Percentiles rank a stretch among this genome's conserved stretches.
Evolutionary conservation across 2,113 vertebrate species (phyloP).

Genomic region (Hystrix cristata): DNA sequence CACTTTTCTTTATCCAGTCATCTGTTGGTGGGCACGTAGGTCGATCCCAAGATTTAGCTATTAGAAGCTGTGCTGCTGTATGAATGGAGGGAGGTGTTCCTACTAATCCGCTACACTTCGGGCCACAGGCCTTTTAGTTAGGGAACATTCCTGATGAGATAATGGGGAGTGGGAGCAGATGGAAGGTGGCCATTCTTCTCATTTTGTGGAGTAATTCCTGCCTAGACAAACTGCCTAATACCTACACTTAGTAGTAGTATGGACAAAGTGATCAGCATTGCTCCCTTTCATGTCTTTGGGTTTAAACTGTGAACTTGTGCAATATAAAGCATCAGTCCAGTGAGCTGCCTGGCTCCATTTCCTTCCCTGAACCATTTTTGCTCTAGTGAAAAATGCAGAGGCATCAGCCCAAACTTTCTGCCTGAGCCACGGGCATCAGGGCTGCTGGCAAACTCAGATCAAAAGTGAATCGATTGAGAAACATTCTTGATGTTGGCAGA

Average conservation of each 20-base stretch:
- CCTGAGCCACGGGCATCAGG: not conserved
- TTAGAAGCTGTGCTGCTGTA: not conserved
- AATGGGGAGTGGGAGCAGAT: fast-evolving
- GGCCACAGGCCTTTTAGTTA: not conserved
- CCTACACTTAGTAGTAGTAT: not conserved
- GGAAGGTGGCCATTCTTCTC: not conserved
- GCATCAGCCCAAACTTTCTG: not conserved
- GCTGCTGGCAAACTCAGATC: not conserved
- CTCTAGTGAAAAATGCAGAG: not conserved
- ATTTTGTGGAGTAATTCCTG: not conserved
- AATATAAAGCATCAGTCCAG: not conserved
- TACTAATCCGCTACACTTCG: not conserved
- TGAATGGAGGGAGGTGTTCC: not conserved
- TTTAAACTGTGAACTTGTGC: not conserved
- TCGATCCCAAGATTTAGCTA: not conserved
- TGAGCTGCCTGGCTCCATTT: not conserved
- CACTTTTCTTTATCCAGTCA: not conserved
- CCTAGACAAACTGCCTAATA: not conserved
- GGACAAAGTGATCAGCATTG: not conserved
- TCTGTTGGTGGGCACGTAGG: not conserved
- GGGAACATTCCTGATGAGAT: not conserved
- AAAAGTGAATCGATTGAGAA: not conserved
- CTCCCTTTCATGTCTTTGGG: not conserved
- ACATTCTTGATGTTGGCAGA: not conserved
- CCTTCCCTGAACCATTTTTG: not conserved